Evolutionary conservation across 2,113 vertebrate species (phyloP).

Genomic region (Rattus norvegicus): DNA sequence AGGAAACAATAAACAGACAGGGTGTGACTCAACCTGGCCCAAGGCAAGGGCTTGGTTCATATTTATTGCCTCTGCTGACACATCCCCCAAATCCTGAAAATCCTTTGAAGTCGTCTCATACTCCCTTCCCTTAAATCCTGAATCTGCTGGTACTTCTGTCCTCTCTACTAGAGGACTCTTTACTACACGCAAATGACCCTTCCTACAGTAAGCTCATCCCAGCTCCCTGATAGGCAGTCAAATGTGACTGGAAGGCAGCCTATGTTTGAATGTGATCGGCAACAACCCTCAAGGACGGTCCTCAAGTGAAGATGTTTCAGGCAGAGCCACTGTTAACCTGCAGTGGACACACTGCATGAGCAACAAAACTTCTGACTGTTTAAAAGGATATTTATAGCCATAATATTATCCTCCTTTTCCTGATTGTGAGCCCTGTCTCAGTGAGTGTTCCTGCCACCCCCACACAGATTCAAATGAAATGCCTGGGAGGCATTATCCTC

Average conservation of each 20-base stretch:
- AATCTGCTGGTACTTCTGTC: not conserved
- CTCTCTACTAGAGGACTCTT: not conserved
- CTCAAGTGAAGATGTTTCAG: not conserved
- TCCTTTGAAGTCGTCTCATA: not conserved
- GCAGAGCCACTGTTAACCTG: not conserved
- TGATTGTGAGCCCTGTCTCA: not conserved
- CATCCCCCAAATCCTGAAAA: conserved; percentile 3
- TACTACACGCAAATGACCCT: not conserved
- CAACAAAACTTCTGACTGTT: not conserved
- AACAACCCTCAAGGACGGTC: not conserved
- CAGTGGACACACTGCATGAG: not conserved
- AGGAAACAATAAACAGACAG: not conserved
- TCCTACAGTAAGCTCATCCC: not conserved
- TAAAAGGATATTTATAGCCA: not conserved
- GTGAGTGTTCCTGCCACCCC: not conserved
- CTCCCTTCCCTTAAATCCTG: not conserved
- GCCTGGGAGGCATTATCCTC: not conserved
- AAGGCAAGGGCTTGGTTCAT: not conserved
- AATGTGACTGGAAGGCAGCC: not conserved
- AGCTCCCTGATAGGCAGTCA: not conserved
- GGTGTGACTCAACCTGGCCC: not conserved
- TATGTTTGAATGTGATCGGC: not conserved
- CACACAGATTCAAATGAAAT: not conserved
- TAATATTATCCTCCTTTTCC: not conserved
- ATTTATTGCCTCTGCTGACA: conserved; percentile 26